Conservation (phyloP, 2,113 vertebrate species). For the Thamnophis sirtalis region DNA sequence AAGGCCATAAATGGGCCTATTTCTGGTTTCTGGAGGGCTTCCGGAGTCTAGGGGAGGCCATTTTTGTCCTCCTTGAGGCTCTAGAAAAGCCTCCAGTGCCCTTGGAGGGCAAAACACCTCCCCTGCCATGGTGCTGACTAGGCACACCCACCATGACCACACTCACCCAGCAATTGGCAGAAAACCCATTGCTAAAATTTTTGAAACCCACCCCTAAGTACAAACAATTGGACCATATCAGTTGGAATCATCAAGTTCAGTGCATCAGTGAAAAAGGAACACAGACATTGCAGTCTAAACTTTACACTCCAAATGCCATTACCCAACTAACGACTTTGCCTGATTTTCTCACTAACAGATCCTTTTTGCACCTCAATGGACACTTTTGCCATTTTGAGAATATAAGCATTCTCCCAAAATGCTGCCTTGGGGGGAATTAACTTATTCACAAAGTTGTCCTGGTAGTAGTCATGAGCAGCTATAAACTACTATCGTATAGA, state of each 20-base stretch:
- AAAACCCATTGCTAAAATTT: too few relatives aligned
- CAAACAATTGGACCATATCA: neutral
- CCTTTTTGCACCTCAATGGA: neutral
- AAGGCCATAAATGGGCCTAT: too few relatives aligned
- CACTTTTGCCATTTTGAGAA: neutral
- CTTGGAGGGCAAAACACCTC: too few relatives aligned
- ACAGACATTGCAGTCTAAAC: neutral
- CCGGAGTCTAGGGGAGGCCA: too few relatives aligned
- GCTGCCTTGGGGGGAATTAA: neutral
- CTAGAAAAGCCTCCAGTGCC: too few relatives aligned
- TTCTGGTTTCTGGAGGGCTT: too few relatives aligned
- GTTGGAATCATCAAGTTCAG: neutral
- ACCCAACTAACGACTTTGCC: neutral
- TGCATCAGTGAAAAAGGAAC: neutral
- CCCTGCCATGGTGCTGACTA: too few relatives aligned
- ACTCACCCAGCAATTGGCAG: too few relatives aligned
- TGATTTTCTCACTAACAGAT: neutral
- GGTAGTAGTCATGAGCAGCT: neutral
- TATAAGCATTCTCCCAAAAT: neutral
- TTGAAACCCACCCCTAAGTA: too few relatives aligned
- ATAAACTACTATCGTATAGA: neutral
- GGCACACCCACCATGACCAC: too few relatives aligned
- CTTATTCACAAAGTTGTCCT: neutral
- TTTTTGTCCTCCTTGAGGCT: too few relatives aligned
- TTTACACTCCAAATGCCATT: neutral